These are phyloP conservation scores for Paradoxurus hermaphroditus DNA, from an alignment of 2,113 vertebrate genomes.

Conservation along the genomic window DNA sequence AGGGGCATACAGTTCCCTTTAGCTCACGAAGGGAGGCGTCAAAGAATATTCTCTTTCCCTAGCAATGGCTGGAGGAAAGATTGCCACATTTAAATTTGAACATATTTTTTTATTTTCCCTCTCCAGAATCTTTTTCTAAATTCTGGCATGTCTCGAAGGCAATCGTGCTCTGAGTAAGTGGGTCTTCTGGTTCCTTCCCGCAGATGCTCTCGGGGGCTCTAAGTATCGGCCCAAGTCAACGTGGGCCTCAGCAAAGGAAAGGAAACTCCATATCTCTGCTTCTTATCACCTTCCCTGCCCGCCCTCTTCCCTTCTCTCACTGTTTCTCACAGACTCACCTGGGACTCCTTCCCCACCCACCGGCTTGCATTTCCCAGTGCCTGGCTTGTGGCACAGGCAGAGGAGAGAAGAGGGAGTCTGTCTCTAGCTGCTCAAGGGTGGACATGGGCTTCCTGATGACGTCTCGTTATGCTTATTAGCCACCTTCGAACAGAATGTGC, in stretches of 20 bases:
- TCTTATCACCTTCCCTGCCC: background rate
- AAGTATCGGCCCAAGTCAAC: background rate
- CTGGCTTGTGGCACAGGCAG: background rate
- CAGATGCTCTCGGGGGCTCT: background rate
- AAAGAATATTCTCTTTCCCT: background rate
- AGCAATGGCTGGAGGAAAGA: background rate
- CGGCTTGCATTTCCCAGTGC: background rate
- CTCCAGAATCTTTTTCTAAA: background rate
- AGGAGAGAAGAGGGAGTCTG: background rate
- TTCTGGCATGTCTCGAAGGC: background rate
- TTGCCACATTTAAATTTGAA: background rate
- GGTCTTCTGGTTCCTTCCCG: background rate
- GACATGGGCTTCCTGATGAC: background rate
- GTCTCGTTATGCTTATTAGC: background rate
- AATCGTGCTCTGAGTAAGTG: background rate
- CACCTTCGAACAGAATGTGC: background rate
- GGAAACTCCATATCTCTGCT: background rate
- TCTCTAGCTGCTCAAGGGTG: background rate
- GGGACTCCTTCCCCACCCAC: background rate
- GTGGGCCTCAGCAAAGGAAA: background rate
- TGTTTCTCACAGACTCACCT: background rate
- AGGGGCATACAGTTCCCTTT: background rate
- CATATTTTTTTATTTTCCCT: background rate
- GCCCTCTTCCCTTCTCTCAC: background rate
- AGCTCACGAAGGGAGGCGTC: background rate